Evolutionary conservation across 2,888 invertebrate genomes (phyloP), one percentile per base, ranked within the genome.

Genomic region (Pelosia muscerda): DNA sequence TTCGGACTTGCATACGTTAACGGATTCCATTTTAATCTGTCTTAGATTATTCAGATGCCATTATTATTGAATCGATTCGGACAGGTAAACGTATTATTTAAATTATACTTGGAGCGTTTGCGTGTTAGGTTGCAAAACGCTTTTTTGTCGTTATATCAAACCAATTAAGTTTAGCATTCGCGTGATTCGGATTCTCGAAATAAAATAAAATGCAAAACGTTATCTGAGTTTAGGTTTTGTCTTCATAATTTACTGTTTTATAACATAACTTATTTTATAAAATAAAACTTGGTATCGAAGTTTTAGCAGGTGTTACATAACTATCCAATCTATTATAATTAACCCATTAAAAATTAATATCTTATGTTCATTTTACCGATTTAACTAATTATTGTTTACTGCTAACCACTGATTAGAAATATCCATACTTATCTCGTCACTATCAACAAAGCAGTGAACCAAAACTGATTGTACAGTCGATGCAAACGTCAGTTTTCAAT

Each of bases 81-180:
- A 88, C 92, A 91, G 90, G 88, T 89, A 90, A 86, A 88, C 82
- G 85, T 85, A 91, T 92, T 91, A 92, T 92, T 90, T 80, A 92
- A 93, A 94, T 92, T 87, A 90, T 84, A 85, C 83, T 84, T 78
- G 76, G 77, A 78, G 73, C 75, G 84, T 76, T 91, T 81, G 94
- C 94, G 92, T 94, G 93, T 87, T 84, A 82, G 86, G 86, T 86
- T 90, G 88, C 89, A 85, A 88, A 92, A 86, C 74, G 85, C 79
- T 92, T 94, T 93, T 94, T 94, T 93, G 90, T 91, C 89, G 84
- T 81, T 88, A 79, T 86, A 88, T 87, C 84, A 74, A 84, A 86
- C 87, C 91, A 92, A 92, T 92, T 92, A 90, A 84, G 85, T 86
- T 86, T 82, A 84, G 79, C 76, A 86, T 85, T 93, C 83, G 93